Percentiles rank a stretch among this genome's conserved stretches.
Conservation (phyloP, 2,113 vertebrate genomes). For the Takifugu flavidus region DNA sequence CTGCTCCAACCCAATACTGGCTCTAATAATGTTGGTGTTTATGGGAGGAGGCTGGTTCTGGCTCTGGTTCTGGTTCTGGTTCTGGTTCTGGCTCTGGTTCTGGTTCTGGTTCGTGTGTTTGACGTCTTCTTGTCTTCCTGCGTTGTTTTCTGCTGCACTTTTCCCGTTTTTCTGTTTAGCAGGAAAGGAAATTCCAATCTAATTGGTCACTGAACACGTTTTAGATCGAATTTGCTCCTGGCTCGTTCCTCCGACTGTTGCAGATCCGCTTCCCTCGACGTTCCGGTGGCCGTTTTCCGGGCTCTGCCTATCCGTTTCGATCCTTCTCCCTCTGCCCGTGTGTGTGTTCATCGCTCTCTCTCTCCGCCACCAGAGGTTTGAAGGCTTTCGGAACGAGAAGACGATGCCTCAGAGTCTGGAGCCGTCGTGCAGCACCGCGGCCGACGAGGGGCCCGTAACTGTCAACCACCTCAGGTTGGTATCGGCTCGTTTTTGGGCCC, state of each 20-base stretch:
- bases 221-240: not conserved
- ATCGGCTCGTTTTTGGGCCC: not conserved
- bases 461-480: conserved; percentile 87
- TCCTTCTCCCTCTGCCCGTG: not conserved
- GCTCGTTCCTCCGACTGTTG: too few species aligned
- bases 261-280: too few species aligned
- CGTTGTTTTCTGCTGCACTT: conserved; percentile 1
- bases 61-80: conserved; percentile 15
- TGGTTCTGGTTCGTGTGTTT: conserved; percentile 2
- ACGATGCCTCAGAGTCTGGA: conserved; percentile 92
- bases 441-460: conserved; percentile 75
- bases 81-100: too few species aligned
- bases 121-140: conserved; percentile 1
- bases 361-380: conserved; percentile 82
- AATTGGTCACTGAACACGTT: not conserved
- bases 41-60: conserved; percentile 35
- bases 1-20: conserved; percentile 27
- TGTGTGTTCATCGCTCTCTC: conserved; percentile 32
- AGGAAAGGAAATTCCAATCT: conserved; percentile 3
- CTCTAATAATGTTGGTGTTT: conserved; percentile 34
- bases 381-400: conserved; percentile 92
- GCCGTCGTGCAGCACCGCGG: conserved; percentile 84
- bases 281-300: too few species aligned
- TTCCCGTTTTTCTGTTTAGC: not conserved
- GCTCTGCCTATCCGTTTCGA: not conserved